phyloP scores from a whole-genome alignment of 2,888 invertebrate genomes.

The Cantharis lateralis region DNA sequence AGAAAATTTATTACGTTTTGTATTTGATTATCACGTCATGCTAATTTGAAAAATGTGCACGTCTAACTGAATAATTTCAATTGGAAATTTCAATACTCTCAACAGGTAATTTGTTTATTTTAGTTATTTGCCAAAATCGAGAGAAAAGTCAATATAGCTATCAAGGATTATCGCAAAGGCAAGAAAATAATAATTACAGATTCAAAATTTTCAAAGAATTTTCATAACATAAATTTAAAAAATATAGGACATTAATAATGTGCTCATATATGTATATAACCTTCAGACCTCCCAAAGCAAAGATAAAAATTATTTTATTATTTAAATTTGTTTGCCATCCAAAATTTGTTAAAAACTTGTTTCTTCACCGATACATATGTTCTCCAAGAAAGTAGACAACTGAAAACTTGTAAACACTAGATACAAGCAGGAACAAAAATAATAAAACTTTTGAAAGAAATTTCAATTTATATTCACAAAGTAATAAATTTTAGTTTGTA shows the following conservation, averaged over 20 bases:
- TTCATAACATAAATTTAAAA: background rate
- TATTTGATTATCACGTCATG: background rate
- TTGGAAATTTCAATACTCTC: background rate
- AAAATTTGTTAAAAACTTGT: background rate
- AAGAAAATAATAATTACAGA: background rate
- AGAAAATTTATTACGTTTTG: no score
- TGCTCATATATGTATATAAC: background rate
- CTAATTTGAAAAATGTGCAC: background rate
- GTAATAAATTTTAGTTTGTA: constrained; percentile 28
- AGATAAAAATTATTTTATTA: background rate
- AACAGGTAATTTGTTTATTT: background rate
- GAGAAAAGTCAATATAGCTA: background rate
- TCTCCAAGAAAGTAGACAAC: background rate
- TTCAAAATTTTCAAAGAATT: background rate
- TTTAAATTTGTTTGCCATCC: background rate
- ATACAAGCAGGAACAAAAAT: constrained; percentile 23
- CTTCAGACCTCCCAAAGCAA: background rate
- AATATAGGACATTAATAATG: background rate
- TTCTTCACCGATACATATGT: background rate
- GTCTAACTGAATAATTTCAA: background rate
- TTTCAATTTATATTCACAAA: constrained; percentile 35
- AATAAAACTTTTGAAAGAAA: constrained; percentile 34
- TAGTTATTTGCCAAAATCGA: background rate
- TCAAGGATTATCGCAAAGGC: background rate
- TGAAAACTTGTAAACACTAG: constrained; percentile 15